Conservation (phyloP, 2,888 invertebrate species). For the Epinotia brunnichana region DNA sequence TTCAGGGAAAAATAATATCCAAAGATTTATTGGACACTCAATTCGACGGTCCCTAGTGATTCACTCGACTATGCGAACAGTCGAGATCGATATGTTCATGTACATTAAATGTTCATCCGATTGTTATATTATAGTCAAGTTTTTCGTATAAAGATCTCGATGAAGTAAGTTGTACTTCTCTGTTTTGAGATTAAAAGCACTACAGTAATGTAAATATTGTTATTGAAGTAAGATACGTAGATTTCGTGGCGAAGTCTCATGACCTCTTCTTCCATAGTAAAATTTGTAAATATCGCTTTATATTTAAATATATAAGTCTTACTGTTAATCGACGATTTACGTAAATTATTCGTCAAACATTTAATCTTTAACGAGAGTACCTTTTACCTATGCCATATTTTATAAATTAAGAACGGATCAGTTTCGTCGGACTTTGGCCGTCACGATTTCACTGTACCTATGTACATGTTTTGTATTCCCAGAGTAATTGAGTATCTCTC, state of each 20-base stretch:
- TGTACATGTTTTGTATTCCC: slow-evolving; percentile 53
- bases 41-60: slow-evolving; percentile 41
- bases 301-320: slow-evolving; percentile 67
- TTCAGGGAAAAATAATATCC: slow-evolving; percentile 79
- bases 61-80: slow-evolving; percentile 20
- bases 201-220: slow-evolving; percentile 76
- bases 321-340: slow-evolving; percentile 76
- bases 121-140: slow-evolving; percentile 61
- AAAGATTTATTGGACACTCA: slow-evolving; percentile 53
- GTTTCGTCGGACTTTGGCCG: slow-evolving; percentile 63
- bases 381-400: slow-evolving; percentile 82
- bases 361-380: slow-evolving; percentile 80
- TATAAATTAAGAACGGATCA: slow-evolving; percentile 77
- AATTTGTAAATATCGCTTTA: slow-evolving; percentile 82
- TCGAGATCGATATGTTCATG: slow-evolving; percentile 48
- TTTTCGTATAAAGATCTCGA: slow-evolving; percentile 69
- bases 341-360: slow-evolving; percentile 79
- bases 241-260: slow-evolving; percentile 71
- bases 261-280: slow-evolving; percentile 82
- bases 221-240: slow-evolving; percentile 69
- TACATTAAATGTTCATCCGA: slow-evolving; percentile 59
- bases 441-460: slow-evolving; percentile 50
- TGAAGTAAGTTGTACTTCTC: slow-evolving; percentile 61
- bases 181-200: slow-evolving; percentile 64
- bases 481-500: slow-evolving; percentile 61